Evolutionary conservation across 2,888 invertebrate genomes (phyloP), one percentile per base, ranked within the genome.

Genomic region (Brachyptera putata): DNA sequence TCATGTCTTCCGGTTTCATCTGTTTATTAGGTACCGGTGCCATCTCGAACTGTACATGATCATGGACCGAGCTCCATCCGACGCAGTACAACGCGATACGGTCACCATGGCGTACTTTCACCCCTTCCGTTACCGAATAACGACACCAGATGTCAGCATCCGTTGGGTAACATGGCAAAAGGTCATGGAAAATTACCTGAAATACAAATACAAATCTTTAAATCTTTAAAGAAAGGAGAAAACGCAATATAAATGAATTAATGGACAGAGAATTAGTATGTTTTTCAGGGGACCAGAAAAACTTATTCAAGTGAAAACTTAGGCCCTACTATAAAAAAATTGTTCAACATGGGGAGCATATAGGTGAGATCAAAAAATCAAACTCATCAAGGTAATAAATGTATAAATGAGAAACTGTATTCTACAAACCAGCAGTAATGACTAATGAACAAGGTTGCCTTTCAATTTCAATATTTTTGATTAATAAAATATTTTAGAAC

Each of bases 131-230:
- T 26, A 66, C 56, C 1, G 64, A 59, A 37, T 64, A 66, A n/a
- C 61, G 58, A 24, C 66, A 66, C 26, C 58, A 58, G 16, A 66
- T 60, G 46, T 66, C 66, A 5, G 63, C 64, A 56, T 66, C 66
- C 7, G 66, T 64, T 7, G 64, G 63, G 55, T 66, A 66, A 4
- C 61, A 57, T 25, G 61, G 61, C 24, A 58, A 50, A 14, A 66
- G 58, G 30, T 66, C 66, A 46, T 66, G 65, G 34, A 66, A 66
- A 22, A 66, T 62, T 7, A 66, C 66, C 66, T 66, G 41, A 7
- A n/a, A n/a, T n/a, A n/a, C n/a, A n/a, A n/a, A n/a, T n/a, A n/a
- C n/a, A 62, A 59, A 57, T 25, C 53, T 3, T 34, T 18, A 36
- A 34, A 34, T 34, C n/a, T 9, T 4, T 2, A 56, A 3, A 2